These are phyloP conservation scores for Rhynchotus rufescens DNA, from an alignment of 2,797 vertebrate genomes.

Conservation along the genomic window DNA sequence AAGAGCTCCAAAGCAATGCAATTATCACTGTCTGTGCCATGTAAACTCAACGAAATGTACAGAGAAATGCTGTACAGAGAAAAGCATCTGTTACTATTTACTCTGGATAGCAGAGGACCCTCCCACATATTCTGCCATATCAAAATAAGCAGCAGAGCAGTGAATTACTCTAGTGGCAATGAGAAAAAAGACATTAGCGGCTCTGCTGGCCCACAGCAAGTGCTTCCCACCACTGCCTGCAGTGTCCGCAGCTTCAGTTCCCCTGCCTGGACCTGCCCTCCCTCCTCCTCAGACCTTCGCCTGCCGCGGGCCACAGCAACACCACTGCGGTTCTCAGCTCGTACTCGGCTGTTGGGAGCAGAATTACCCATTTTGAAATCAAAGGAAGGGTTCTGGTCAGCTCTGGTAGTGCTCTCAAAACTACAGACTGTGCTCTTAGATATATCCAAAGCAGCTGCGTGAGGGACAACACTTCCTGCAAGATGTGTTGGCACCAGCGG, in stretches of 20 bases:
- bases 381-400: background rate
- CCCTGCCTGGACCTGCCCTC: background rate
- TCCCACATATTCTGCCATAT: background rate
- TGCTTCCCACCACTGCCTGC: background rate
- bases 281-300: background rate
- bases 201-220: background rate
- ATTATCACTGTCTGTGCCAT: accelerated
- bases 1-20: background rate
- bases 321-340: background rate
- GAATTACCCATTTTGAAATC: background rate
- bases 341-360: background rate
- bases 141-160: background rate
- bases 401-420: background rate
- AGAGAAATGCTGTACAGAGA: background rate
- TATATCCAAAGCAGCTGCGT: background rate
- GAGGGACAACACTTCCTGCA: background rate
- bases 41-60: background rate
- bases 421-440: background rate
- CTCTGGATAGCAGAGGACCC: background rate
- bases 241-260: background rate
- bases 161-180: background rate
- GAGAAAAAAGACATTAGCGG: background rate
- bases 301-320: accelerated
- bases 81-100: background rate
- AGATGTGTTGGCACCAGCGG: background rate